These are phyloP conservation scores for Yponomeuta cagnagella DNA, from an alignment of 2,888 invertebrate genomes.

Conservation along the genomic window DNA sequence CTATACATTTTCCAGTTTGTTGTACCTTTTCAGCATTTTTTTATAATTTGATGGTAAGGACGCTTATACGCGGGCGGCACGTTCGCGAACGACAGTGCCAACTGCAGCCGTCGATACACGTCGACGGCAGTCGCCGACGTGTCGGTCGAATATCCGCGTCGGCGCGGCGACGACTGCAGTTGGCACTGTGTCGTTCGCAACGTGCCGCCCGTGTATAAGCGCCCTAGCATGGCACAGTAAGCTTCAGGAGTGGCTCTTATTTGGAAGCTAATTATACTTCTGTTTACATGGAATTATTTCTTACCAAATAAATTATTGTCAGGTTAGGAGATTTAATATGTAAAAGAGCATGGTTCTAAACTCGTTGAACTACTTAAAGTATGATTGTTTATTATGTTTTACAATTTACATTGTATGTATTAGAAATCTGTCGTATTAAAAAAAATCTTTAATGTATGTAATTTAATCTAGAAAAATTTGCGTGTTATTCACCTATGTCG, in stretches of 20 bases:
- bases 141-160: too few species aligned
- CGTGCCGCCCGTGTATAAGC: too few species aligned
- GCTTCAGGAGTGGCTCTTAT: not conserved
- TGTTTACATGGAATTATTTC: not conserved
- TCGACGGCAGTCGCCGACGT: too few species aligned
- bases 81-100: too few species aligned
- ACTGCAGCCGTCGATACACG: too few species aligned
- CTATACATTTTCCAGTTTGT: not conserved
- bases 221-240: not conserved
- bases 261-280: not conserved
- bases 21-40: not conserved
- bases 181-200: too few species aligned
- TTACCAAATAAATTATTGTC: not conserved
- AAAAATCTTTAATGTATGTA: too few species aligned
- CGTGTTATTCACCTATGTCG: too few species aligned
- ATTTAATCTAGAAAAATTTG: too few species aligned
- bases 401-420: not conserved
- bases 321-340: not conserved
- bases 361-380: not conserved
- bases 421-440: not conserved
- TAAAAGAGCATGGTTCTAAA: not conserved
- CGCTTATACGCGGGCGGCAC: too few species aligned
- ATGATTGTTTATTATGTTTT: not conserved
- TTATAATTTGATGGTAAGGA: constrained; percentile 2
- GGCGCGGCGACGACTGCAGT: too few species aligned